Base-by-base conservation (phyloP, 2,888 invertebrate species). In the Phragmatobia fuliginosa region DNA sequence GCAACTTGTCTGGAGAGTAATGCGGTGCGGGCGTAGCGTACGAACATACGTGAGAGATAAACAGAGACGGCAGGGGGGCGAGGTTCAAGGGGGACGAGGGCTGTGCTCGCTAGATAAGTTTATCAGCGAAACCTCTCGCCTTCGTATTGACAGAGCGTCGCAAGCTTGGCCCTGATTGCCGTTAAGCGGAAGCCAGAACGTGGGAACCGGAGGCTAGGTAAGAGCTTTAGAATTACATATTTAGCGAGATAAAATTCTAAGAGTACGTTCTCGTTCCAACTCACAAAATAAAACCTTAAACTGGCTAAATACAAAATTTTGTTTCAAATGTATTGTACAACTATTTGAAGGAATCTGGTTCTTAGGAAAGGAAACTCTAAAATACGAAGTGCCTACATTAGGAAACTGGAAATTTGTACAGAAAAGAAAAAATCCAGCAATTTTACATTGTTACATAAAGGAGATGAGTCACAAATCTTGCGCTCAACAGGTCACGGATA, bases 51-150 rank as follows among this genome's bases (percentile, higher is more conserved):
- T 92, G 92, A 90, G 90, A 91, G 91, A 94, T 93, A 93, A 93
- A 92, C 89, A 89, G 82, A 90, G 92, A 86, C 88, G 88, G 85
- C 87, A 85, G 86, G 88, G 87, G 86, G 82, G n/a, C 8, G 45
- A 80, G 81, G 83, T 77, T 76, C 74, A 68, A 72, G 76, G 80
- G 80, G 80, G 81, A 81, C 76, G 79, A 85, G 80, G 79, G 78
- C 77, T 63, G 80, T 85, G 85, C 86, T 88, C 74, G 86, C 84
- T 85, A 92, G 93, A 94, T 94, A 94, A 94, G 93, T 94, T 94
- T 94, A 94, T 94, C 94, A 94, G 91, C 88, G 91, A 92, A 93
- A 93, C 93, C 94, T 93, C 92, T 94, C 93, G 93, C 90, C 91
- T 91, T 89, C 89, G 90, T 94, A 94, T 94, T 94, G 94, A 94